Evolutionary conservation across 2,797 vertebrate genomes (phyloP).

Genomic region (Pagetopsis macropterus): DNA sequence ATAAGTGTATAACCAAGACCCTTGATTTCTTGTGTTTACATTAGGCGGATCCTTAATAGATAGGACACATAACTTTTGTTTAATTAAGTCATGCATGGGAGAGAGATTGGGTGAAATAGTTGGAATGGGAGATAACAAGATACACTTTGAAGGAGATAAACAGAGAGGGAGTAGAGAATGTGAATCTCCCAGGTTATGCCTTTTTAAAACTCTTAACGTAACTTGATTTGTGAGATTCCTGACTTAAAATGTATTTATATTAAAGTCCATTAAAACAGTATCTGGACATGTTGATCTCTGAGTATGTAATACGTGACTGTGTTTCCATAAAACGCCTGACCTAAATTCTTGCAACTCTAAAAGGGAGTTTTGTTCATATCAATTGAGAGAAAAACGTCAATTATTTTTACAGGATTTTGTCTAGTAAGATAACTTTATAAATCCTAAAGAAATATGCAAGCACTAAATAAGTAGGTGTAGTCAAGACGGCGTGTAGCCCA

Average conservation of each 20-base stretch:
- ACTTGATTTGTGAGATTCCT: neutral
- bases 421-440: neutral
- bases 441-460: too few species aligned
- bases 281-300: neutral
- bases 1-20: neutral
- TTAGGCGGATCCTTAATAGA: neutral
- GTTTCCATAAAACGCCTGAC: neutral
- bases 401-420: neutral
- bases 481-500: neutral
- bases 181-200: neutral
- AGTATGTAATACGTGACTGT: neutral
- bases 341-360: neutral
- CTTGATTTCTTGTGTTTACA: neutral
- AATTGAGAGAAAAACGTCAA: neutral
- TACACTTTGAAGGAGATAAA: neutral
- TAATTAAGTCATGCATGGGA: conserved; percentile 2
- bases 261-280: neutral
- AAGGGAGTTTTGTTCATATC: conserved; percentile 1
- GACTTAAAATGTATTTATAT: neutral
- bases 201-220: neutral
- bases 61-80: neutral
- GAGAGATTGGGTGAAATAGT: neutral
- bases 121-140: neutral
- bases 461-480: neutral
- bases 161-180: conserved; percentile 3